Conservation (phyloP, 2,113 vertebrate genomes). For the Sceloporus tristichus region DNA sequence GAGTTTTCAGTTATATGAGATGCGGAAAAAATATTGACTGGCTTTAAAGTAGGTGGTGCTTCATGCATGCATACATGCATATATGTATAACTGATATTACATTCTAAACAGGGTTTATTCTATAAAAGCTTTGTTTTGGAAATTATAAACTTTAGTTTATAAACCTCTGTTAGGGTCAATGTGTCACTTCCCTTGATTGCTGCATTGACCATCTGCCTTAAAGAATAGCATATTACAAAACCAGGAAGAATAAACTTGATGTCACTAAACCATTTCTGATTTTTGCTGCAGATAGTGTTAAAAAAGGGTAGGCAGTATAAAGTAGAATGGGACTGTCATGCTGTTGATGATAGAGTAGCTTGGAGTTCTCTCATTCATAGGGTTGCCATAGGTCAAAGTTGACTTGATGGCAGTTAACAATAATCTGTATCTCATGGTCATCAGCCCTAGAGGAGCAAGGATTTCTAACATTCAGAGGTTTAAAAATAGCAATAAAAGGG, state of each 20-base stretch:
- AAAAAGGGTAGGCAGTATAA: too few relatives aligned
- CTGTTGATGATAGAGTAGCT: too few relatives aligned
- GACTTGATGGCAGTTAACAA: too few relatives aligned
- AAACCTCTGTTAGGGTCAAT: background rate
- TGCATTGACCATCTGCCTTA: background rate
- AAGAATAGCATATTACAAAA: background rate
- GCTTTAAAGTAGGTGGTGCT: slow-evolving; percentile 38
- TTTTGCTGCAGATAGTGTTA: too few relatives aligned
- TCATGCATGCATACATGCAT: background rate
- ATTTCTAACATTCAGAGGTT: too few relatives aligned
- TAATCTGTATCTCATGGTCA: too few relatives aligned
- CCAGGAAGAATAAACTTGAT: background rate
- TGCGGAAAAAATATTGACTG: background rate
- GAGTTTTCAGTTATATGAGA: slow-evolving; percentile 38
- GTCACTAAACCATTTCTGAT: too few relatives aligned
- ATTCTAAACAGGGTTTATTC: slow-evolving; percentile 19
- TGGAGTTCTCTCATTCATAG: too few relatives aligned
- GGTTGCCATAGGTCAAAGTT: too few relatives aligned
- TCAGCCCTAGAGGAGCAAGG: too few relatives aligned
- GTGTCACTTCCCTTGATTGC: background rate
- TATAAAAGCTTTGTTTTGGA: background rate
- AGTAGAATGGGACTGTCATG: too few relatives aligned
- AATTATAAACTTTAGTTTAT: background rate
- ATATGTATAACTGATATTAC: slow-evolving; percentile 13
- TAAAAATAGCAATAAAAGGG: too few relatives aligned